A percentile compares a stretch with the other conserved stretches of the same genome.
These are phyloP conservation scores for Sympetrum striolatum DNA, from an alignment of 2,888 invertebrate genomes.

Conservation along the genomic window DNA sequence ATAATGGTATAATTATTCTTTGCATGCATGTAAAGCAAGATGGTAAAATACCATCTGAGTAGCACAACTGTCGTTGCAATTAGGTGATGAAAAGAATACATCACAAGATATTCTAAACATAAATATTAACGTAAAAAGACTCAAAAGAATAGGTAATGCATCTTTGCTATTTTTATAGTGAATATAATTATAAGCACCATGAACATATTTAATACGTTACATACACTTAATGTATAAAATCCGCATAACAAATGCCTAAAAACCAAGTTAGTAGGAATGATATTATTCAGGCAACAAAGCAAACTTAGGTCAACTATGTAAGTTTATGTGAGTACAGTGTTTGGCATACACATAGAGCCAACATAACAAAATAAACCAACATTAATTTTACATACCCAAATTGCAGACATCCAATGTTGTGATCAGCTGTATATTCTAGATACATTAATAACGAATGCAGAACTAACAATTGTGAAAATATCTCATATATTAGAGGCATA, in stretches of 20 bases:
- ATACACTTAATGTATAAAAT: no score
- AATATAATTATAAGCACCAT: no score
- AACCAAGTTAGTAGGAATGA: not conserved
- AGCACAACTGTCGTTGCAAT: no score
- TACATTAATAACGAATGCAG: not conserved
- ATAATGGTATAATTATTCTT: no score
- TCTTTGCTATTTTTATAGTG: no score
- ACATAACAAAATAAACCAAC: not conserved
- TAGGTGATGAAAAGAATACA: no score
- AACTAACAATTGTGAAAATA: slow-evolving; percentile 4
- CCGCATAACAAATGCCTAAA: not conserved
- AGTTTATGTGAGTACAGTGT: not conserved
- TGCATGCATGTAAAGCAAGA: no score
- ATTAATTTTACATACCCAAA: not conserved
- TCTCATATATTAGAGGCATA: not conserved
- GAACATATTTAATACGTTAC: no score
- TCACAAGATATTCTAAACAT: no score
- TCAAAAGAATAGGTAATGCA: no score
- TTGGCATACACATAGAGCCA: not conserved
- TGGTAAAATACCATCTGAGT: no score
- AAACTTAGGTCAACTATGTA: not conserved
- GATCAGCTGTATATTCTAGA: slow-evolving; percentile 11
- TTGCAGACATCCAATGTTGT: not conserved
- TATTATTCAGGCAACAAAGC: not conserved
- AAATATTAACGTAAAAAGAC: no score